phyloP scores from a whole-genome alignment of 2,888 invertebrate genomes.

The Tineola bisselliella region DNA sequence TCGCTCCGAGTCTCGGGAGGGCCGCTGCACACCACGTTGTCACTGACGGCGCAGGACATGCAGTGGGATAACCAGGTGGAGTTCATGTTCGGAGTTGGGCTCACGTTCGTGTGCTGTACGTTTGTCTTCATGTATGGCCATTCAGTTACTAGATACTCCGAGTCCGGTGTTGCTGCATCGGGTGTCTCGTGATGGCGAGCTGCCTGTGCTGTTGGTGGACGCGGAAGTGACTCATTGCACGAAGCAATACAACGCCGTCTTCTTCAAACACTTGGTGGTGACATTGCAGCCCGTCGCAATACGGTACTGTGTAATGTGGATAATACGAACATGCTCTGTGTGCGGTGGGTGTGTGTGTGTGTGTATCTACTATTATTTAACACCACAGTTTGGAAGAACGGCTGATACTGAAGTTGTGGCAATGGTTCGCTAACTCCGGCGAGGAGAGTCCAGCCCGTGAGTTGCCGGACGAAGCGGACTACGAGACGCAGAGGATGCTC shows the following conservation, averaged over 20 bases:
- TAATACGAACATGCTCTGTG: no score
- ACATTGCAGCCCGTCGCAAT: conserved; percentile 85
- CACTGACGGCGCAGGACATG: conserved; percentile 79
- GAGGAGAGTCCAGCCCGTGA: conserved; percentile 71
- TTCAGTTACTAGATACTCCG: conserved; percentile 81
- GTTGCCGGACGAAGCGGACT: conserved; percentile 82
- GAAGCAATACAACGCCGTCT: conserved; percentile 81
- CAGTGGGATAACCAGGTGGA: conserved; percentile 87
- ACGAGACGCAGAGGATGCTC: conserved; percentile 81
- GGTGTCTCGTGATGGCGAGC: conserved; percentile 50
- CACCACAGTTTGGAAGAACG: conserved; percentile 64
- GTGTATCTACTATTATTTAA: no score
- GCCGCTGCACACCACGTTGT: conserved; percentile 65
- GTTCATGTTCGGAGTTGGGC: no score
- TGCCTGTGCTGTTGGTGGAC: conserved; percentile 74
- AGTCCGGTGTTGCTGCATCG: conserved; percentile 87
- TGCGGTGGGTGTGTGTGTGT: no score
- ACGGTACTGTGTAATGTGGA: no score
- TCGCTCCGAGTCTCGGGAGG: conserved; percentile 70
- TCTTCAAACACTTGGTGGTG: conserved; percentile 86
- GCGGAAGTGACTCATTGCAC: conserved; percentile 78
- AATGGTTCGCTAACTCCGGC: conserved; percentile 66
- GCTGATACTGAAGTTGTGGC: conserved; percentile 52
- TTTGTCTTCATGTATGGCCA: no score
- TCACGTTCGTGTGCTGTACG: no score